phyloP scores from a whole-genome alignment of 2,888 invertebrate genomes.

The Dinocampus coccinellae region DNA sequence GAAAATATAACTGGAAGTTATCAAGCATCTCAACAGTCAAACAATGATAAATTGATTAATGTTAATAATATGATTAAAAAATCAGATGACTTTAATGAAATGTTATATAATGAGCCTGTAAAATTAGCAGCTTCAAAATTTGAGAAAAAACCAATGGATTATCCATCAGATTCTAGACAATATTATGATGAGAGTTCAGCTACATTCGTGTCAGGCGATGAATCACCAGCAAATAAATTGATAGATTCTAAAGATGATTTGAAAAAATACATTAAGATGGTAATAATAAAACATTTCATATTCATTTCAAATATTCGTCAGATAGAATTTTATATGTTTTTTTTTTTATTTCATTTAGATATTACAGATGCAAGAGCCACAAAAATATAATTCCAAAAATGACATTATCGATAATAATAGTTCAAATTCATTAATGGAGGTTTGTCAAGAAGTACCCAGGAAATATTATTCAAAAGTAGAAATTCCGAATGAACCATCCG shows the following conservation, averaged over 20 bases:
- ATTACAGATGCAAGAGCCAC: conserved; percentile 61
- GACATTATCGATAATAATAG: conserved; percentile 8
- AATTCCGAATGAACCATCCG: conserved; percentile 49
- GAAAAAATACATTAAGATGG: conserved; percentile 71
- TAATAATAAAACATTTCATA: conserved; percentile 46
- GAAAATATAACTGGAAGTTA: conserved; percentile 1
- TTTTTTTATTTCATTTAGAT: conserved; percentile 51
- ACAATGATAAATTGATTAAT: conserved; percentile 59
- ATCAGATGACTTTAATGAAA: conserved; percentile 53
- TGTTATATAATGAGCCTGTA: conserved; percentile 51
- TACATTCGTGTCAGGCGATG: conserved; percentile 57
- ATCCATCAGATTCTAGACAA: conserved; percentile 43
- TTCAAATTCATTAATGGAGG: conserved; percentile 51
- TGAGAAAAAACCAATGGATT: conserved; percentile 29
- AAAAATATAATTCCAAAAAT: conserved; percentile 29
- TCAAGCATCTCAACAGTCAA: conserved; percentile 45
- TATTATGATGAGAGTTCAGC: conserved; percentile 55
- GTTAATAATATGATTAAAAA: conserved; percentile 50
- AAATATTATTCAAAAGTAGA: conserved; percentile 57
- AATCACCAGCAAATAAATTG: conserved; percentile 65
- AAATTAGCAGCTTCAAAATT: conserved; percentile 49
- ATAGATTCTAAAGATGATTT: conserved; percentile 68
- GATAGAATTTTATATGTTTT: not conserved
- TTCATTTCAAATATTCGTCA: conserved; percentile 18
- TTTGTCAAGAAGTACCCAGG: conserved; percentile 60